Conservation (phyloP, 2,113 vertebrate species). For the Tetraodon nigroviridis region DNA sequence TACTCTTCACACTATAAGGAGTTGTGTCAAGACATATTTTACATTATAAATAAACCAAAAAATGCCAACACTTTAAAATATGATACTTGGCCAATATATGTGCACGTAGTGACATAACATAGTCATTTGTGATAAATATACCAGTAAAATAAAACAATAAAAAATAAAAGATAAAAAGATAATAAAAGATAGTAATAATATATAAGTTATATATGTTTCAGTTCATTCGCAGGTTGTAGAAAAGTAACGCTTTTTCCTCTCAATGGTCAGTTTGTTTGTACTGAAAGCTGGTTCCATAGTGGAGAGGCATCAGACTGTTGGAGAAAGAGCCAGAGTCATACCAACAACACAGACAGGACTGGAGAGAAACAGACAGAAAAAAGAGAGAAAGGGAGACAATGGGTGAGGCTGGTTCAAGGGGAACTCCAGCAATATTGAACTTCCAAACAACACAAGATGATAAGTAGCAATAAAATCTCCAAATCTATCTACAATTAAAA, state of each 20-base stretch:
- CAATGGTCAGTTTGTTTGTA: constrained; percentile 57
- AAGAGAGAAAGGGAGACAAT: not conserved
- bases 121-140: too few species aligned
- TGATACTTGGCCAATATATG: too few species aligned
- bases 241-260: not conserved
- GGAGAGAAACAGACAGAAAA: constrained; percentile 8
- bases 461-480: too few species aligned
- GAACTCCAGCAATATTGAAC: not conserved
- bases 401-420: constrained; percentile 14
- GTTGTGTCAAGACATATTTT: not conserved
- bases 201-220: not conserved
- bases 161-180: too few species aligned
- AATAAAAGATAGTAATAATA: too few species aligned
- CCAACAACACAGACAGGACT: constrained; percentile 67
- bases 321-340: constrained; percentile 54
- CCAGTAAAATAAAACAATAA: too few species aligned
- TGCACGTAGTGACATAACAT: too few species aligned
- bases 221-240: not conserved
- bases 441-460: too few species aligned
- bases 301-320: constrained; percentile 45
- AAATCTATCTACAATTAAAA: too few species aligned
- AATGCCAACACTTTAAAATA: not conserved
- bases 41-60: not conserved
- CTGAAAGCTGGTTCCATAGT: constrained; percentile 45
- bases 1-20: too few species aligned